phyloP scores from a whole-genome alignment of 2,888 invertebrate species.

The Limnephilus rhombicus region DNA sequence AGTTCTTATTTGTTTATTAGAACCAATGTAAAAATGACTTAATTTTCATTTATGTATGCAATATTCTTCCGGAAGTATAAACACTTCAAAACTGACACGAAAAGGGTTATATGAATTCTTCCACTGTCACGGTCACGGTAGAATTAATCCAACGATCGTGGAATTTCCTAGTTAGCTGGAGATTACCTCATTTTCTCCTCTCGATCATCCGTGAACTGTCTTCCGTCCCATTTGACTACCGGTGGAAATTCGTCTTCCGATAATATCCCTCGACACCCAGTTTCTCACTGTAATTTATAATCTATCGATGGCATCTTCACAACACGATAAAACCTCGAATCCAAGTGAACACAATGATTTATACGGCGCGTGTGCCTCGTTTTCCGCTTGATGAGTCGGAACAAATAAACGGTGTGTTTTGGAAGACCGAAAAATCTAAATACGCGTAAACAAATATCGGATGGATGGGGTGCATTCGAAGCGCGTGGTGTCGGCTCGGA shows the following conservation, averaged over 20 bases:
- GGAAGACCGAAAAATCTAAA: conserved; percentile 31
- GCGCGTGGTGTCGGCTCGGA: conserved; percentile 55
- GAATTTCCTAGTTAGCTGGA: conserved; percentile 49
- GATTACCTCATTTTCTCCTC: conserved; percentile 48
- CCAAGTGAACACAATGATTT: not conserved
- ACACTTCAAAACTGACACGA: not conserved
- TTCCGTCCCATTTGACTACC: conserved; percentile 46
- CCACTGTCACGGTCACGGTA: conserved; percentile 26
- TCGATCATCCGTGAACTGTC: conserved; percentile 43
- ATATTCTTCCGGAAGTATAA: not conserved
- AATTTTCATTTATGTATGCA: not conserved
- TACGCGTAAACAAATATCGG: conserved; percentile 53
- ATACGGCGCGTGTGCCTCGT: not conserved
- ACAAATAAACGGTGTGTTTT: not conserved
- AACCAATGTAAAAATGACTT: not conserved
- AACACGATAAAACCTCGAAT: conserved; percentile 11
- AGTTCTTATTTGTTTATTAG: not conserved
- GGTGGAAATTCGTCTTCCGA: conserved; percentile 32
- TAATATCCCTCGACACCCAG: conserved; percentile 18
- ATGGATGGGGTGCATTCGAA: conserved; percentile 2
- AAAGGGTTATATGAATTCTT: conserved; percentile 10
- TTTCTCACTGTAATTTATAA: conserved; percentile 15
- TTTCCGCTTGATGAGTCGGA: not conserved
- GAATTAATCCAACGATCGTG: not conserved
- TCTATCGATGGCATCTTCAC: not conserved